Evolutionary conservation across 2,888 invertebrate genomes (phyloP).

Genomic region (Stegana nigrithorax): DNA sequence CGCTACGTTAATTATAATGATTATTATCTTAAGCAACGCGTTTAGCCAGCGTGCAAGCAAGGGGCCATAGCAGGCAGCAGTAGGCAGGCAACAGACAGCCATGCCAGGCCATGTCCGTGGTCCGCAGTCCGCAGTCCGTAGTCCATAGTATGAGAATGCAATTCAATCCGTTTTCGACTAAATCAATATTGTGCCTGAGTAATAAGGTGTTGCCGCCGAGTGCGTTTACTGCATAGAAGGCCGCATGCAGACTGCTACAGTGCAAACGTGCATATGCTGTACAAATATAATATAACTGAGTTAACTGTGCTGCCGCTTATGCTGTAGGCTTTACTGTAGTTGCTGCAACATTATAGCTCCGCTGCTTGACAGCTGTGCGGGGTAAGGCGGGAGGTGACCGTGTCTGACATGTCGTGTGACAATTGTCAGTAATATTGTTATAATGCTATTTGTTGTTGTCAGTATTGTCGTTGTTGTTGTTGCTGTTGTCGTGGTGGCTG

Average conservation of each 20-base stretch:
- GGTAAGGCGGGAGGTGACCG: too few species aligned
- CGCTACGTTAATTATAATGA: constrained; percentile 37
- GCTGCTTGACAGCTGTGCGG: too few species aligned
- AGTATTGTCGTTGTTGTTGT: not conserved
- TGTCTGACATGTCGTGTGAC: constrained; percentile 9
- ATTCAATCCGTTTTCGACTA: constrained; percentile 39
- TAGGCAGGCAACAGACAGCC: not conserved
- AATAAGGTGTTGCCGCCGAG: constrained; percentile 39
- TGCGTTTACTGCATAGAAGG: too few species aligned
- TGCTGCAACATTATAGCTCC: constrained; percentile 13
- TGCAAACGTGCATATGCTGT: constrained; percentile 15
- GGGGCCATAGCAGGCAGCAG: not conserved
- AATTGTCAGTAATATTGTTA: constrained; percentile 4
- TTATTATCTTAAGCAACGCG: constrained; percentile 43
- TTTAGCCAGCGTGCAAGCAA: constrained; percentile 10
- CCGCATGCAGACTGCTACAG: too few species aligned
- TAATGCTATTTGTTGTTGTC: not conserved
- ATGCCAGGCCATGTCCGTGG: constrained; percentile 10
- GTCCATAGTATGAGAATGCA: not conserved
- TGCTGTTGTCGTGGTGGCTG: not conserved
- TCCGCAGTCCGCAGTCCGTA: constrained; percentile 40
- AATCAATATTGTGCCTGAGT: constrained; percentile 52
- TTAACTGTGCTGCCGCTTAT: constrained; percentile 4
- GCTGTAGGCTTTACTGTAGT: not conserved
- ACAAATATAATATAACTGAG: constrained; percentile 28